phyloP scores from a whole-genome alignment of 2,797 vertebrate genomes.

The Enteromius paludinosus region DNA sequence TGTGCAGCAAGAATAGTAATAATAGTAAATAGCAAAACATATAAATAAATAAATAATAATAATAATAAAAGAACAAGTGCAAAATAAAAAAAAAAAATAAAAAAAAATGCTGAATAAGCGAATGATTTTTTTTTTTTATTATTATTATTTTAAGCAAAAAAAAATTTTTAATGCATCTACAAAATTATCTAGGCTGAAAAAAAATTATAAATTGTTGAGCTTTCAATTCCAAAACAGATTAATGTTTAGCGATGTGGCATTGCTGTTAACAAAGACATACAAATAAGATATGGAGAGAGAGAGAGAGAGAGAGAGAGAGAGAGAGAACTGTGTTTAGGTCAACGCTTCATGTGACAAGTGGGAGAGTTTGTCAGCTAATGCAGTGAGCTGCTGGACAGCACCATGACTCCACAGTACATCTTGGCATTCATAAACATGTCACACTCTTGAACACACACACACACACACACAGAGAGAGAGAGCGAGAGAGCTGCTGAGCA shows the following conservation, averaged over 20 bases:
- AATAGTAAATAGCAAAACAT: neutral
- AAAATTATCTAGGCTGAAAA: neutral
- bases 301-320: neutral
- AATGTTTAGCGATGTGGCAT: conserved; percentile 11
- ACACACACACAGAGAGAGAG: conserved; percentile 11
- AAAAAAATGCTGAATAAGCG: no score
- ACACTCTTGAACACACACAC: neutral
- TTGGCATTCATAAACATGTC: conserved; percentile 54
- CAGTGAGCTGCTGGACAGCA: conserved; percentile 56
- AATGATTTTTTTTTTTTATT: no score
- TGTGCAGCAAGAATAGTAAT: neutral
- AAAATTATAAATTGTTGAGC: neutral
- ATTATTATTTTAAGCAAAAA: neutral
- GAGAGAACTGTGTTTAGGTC: conserved; percentile 56
- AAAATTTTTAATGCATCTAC: neutral
- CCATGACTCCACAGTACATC: conserved; percentile 38
- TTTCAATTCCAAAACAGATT: neutral
- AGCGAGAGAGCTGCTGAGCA: conserved; percentile 28
- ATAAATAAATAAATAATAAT: no score
- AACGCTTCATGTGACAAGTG: conserved; percentile 61
- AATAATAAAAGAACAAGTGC: no score
- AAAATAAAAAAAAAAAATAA: neutral
- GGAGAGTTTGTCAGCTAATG: conserved; percentile 61
- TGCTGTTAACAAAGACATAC: neutral
- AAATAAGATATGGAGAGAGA: neutral